Conservation (phyloP, 2,113 vertebrate genomes). For the Alosa alosa region DNA sequence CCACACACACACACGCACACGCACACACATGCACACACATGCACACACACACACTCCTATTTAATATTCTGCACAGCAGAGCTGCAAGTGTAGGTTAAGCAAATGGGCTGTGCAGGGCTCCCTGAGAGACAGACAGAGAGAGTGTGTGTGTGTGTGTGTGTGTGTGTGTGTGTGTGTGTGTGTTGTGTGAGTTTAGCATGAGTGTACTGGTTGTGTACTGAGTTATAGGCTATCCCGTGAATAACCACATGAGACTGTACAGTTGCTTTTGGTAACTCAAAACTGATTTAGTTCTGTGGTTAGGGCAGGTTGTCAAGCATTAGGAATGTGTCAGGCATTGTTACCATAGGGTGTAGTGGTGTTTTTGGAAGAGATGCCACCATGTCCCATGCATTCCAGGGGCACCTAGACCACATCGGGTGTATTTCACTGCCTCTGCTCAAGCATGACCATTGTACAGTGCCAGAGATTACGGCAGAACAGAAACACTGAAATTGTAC, state of each 20-base stretch:
- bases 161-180: background rate
- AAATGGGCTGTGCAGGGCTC: background rate
- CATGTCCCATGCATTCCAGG: background rate
- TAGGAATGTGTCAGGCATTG: too few species aligned
- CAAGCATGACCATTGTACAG: too few species aligned
- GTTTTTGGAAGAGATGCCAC: background rate
- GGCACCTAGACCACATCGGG: background rate
- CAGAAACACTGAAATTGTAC: too few species aligned
- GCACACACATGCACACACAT: conserved; percentile 23
- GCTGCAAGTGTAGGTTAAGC: conserved; percentile 11
- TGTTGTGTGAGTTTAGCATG: background rate
- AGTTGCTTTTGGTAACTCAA: background rate
- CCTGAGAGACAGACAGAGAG: background rate
- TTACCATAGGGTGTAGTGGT: too few species aligned
- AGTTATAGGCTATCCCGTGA: background rate
- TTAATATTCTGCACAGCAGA: background rate
- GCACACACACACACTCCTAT: conserved; percentile 22
- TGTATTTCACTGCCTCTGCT: too few species aligned
- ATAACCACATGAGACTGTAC: background rate
- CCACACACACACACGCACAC: background rate
- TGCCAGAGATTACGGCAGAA: too few species aligned
- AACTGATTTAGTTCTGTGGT: background rate
- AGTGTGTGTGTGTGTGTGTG: background rate
- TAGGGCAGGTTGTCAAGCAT: background rate
- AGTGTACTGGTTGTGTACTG: background rate